A percentile compares a stretch with the other conserved stretches of the same genome.
Conservation (phyloP, 1,140 invertebrate genomes). For the Drosophila truncata region DNA sequence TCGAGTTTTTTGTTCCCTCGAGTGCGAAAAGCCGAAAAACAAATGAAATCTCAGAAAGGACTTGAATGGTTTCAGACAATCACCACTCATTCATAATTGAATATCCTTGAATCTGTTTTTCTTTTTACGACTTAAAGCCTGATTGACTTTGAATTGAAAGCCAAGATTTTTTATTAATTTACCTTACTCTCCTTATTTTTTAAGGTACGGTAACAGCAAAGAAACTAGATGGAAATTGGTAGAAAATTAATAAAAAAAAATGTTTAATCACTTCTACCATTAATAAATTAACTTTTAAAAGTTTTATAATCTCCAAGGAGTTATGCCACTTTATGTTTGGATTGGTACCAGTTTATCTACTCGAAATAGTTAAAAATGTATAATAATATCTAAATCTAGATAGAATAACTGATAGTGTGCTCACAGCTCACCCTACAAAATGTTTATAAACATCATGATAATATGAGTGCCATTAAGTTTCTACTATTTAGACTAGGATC, state of each 20-base stretch:
- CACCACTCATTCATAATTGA: constrained; percentile 18
- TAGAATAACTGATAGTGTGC: background rate
- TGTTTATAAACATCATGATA: too few relatives aligned
- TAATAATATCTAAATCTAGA: too few relatives aligned
- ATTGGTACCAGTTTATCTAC: background rate
- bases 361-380: background rate
- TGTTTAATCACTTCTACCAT: background rate
- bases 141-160: constrained; percentile 7
- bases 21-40: constrained; percentile 11
- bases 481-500: too few relatives aligned
- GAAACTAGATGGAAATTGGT: background rate
- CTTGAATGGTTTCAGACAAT: constrained; percentile 1
- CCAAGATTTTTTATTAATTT: background rate
- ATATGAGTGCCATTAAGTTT: background rate
- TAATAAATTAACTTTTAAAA: background rate
- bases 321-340: background rate
- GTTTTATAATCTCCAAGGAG: background rate
- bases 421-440: background rate
- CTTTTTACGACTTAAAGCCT: background rate
- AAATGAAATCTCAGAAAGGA: constrained; percentile 12
- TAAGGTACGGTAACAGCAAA: background rate
- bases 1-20: constrained; percentile 15
- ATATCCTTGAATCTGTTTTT: constrained; percentile 4
- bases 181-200: background rate
- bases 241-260: background rate